Evolutionary conservation across 2,113 vertebrate genomes (phyloP).

Genomic region (Physeter macrocephalus): DNA sequence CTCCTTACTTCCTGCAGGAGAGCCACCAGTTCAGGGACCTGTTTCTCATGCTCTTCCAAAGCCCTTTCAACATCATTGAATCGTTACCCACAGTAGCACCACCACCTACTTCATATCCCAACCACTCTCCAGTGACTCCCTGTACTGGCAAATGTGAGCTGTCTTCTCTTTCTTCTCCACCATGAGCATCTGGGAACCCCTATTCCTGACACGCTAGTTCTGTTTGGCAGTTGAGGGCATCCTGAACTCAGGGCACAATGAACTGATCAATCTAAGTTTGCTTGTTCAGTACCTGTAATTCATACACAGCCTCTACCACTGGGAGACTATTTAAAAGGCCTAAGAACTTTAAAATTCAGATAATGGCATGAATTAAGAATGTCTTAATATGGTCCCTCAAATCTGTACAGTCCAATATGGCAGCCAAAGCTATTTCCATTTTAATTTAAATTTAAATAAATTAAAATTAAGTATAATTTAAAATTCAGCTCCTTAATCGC

Average conservation of each 20-base stretch:
- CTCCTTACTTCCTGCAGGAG: neutral
- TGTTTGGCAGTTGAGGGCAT: neutral
- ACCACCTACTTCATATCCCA: neutral
- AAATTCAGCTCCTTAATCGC: neutral
- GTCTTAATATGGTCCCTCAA: neutral
- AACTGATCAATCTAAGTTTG: neutral
- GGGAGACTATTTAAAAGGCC: neutral
- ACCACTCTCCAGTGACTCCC: neutral
- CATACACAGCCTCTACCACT: neutral
- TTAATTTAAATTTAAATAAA: neutral
- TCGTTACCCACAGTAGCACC: too few species aligned
- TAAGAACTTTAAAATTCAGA: neutral
- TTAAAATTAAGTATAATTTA: neutral
- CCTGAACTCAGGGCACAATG: neutral
- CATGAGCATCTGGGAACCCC: neutral
- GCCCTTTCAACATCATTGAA: neutral
- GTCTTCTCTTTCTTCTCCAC: neutral
- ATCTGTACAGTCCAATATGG: neutral
- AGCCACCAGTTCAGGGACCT: neutral
- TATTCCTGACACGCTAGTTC: neutral
- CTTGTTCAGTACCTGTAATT: neutral
- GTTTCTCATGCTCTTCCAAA: neutral
- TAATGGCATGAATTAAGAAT: neutral
- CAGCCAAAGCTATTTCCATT: neutral
- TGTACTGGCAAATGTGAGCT: neutral